phyloP scores from a whole-genome alignment of 1,140 invertebrate genomes.

The Amyelois transitella region DNA sequence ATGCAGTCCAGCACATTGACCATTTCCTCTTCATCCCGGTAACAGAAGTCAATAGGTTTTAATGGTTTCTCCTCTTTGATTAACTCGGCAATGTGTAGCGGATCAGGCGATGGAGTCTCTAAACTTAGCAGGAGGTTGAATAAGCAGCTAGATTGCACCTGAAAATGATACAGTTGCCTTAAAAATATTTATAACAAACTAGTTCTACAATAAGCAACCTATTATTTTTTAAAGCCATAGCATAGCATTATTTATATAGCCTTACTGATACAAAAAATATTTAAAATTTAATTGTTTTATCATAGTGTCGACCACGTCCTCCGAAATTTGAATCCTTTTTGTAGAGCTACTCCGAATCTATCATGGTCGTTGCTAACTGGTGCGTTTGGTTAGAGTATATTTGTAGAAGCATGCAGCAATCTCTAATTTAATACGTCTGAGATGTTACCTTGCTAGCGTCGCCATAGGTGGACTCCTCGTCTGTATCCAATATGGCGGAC shows the following conservation, averaged over 20 bases:
- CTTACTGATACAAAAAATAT: constrained; percentile 1
- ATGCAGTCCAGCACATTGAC: constrained; percentile 95
- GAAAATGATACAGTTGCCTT: too few species aligned
- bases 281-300: too few species aligned
- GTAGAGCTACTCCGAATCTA: too few species aligned
- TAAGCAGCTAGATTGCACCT: constrained; percentile 92
- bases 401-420: neutral
- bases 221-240: too few species aligned
- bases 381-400: too few species aligned
- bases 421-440: neutral
- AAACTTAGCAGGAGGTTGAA: constrained; percentile 94
- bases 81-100: constrained; percentile 94
- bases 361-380: too few species aligned
- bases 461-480: constrained; percentile 88
- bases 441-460: constrained; percentile 92
- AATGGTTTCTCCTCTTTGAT: constrained; percentile 97
- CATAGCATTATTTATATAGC: too few species aligned
- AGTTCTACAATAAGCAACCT: too few species aligned
- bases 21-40: constrained; percentile 96
- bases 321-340: too few species aligned
- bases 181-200: too few species aligned
- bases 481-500: constrained; percentile 95
- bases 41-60: constrained; percentile 97
- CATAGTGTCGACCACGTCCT: too few species aligned
- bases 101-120: constrained; percentile 94